Percentiles rank a stretch among this genome's conserved stretches.
Evolutionary conservation across 2,888 invertebrate genomes (phyloP).

Genomic region (Meiosimyza platycephala): DNA sequence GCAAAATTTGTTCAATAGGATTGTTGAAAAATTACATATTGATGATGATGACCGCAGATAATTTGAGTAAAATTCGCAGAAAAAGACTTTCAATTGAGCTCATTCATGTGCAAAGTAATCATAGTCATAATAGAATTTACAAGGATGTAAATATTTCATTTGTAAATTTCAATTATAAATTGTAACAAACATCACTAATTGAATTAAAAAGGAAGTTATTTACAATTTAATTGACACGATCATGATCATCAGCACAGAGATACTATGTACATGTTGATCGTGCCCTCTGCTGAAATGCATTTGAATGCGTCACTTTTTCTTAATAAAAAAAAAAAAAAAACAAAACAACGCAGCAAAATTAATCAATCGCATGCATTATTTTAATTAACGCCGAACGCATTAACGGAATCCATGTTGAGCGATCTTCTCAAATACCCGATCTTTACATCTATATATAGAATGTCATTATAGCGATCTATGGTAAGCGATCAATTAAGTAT

Average conservation of each 20-base stretch:
- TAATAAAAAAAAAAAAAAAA: background rate
- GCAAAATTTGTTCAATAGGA: slow-evolving; percentile 57
- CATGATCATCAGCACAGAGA: background rate
- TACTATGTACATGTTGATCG: background rate
- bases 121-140: no score
- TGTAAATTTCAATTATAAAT: background rate
- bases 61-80: slow-evolving; percentile 22
- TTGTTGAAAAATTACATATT: slow-evolving; percentile 47
- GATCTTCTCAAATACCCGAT: slow-evolving; percentile 1
- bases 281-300: slow-evolving; percentile 16
- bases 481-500: slow-evolving; percentile 33
- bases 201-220: slow-evolving; percentile 36
- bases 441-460: background rate
- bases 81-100: background rate
- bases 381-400: slow-evolving; percentile 31
- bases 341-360: background rate
- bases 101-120: no score
- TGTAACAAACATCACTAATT: slow-evolving; percentile 11
- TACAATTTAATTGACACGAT: slow-evolving; percentile 41
- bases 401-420: slow-evolving; percentile 7
- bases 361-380: slow-evolving; percentile 34
- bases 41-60: slow-evolving; percentile 26
- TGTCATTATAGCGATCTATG: slow-evolving; percentile 29
- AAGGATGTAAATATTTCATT: no score
- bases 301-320: slow-evolving; percentile 28